Evolutionary conservation across 2,888 invertebrate genomes (phyloP).

Genomic region (Galerucella nymphaeae): DNA sequence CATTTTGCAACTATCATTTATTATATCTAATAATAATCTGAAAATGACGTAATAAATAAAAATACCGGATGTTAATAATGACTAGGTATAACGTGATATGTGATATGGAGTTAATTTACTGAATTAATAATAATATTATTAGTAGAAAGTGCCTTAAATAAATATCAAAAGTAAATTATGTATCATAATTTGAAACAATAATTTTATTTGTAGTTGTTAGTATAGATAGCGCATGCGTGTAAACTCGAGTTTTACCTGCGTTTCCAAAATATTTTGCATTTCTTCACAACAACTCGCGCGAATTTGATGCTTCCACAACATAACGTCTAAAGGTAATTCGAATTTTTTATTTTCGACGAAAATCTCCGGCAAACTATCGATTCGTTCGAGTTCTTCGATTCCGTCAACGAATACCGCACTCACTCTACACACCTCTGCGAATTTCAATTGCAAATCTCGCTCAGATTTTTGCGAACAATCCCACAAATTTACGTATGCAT

Average conservation of each 20-base stretch:
- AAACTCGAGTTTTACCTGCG: slow-evolving; percentile 53
- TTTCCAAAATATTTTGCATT: slow-evolving; percentile 67
- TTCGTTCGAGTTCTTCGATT: slow-evolving; percentile 47
- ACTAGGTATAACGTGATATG: not conserved
- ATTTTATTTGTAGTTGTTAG: not conserved
- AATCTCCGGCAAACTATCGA: slow-evolving; percentile 43
- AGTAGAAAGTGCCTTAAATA: not conserved
- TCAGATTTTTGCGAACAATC: slow-evolving; percentile 43
- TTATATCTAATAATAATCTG: not conserved
- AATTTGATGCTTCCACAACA: slow-evolving; percentile 69
- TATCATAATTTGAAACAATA: not conserved
- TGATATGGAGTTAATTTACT: not conserved
- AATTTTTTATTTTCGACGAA: slow-evolving; percentile 64
- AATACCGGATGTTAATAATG: not conserved
- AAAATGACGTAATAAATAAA: slow-evolving; percentile 2
- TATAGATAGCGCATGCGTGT: not conserved
- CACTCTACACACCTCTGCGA: slow-evolving; percentile 53
- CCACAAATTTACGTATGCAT: slow-evolving; percentile 54
- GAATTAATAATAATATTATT: not conserved
- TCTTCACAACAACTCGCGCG: slow-evolving; percentile 68
- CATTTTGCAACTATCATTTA: not conserved
- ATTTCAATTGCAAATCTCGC: slow-evolving; percentile 46
- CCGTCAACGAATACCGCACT: slow-evolving; percentile 54
- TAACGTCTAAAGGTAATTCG: slow-evolving; percentile 67
- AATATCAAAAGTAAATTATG: not conserved